Conservation (phyloP, 2,113 vertebrate genomes). For the Crocuta crocuta region DNA sequence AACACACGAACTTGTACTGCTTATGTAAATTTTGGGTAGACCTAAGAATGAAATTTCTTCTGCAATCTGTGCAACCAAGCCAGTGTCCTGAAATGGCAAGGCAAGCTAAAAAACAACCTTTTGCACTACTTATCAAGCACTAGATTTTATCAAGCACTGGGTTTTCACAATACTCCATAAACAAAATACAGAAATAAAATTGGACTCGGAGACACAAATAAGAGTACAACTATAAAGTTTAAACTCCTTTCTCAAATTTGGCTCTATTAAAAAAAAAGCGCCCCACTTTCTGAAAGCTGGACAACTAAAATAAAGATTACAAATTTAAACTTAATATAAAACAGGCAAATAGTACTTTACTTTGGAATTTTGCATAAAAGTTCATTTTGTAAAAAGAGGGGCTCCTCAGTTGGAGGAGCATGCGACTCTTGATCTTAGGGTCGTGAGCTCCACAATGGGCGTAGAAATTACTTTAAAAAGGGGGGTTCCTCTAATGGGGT, state of each 20-base stretch:
- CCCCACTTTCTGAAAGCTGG: background rate
- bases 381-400: slow-evolving; percentile 27
- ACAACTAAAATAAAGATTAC: slow-evolving; percentile 23
- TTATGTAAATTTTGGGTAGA: background rate
- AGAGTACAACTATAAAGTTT: background rate
- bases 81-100: background rate
- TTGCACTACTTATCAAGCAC: background rate
- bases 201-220: slow-evolving; percentile 13
- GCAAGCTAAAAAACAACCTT: background rate
- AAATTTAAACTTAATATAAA: slow-evolving; percentile 1
- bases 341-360: background rate
- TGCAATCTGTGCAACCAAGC: background rate
- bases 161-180: background rate
- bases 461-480: too few species aligned
- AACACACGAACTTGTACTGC: background rate
- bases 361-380: background rate
- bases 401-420: too few species aligned
- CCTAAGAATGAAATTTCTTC: background rate
- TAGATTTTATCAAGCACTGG: background rate
- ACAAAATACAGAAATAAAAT: slow-evolving; percentile 21
- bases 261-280: background rate
- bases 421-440: too few species aligned
- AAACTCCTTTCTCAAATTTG: background rate
- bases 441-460: too few species aligned
- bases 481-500: too few species aligned